Evolutionary conservation across 2,888 invertebrate species (phyloP).

Genomic region (Pandemis corylana): DNA sequence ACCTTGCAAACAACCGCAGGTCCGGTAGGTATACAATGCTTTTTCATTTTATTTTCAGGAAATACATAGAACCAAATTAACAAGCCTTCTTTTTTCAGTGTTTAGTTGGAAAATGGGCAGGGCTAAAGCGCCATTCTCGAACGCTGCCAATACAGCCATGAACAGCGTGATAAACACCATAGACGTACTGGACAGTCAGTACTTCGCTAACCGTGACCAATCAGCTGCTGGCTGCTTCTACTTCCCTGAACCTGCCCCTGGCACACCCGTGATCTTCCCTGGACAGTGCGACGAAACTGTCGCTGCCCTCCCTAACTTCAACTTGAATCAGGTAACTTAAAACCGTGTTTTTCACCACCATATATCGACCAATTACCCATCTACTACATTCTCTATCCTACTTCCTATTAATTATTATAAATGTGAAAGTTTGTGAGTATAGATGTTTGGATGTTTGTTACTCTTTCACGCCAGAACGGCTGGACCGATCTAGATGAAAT

Average conservation of each 20-base stretch:
- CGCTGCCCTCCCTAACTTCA: constrained; percentile 50
- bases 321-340: constrained; percentile 51
- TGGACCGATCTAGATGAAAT: too few species aligned
- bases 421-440: too few species aligned
- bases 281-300: constrained; percentile 59
- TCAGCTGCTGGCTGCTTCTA: constrained; percentile 60
- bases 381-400: too few species aligned
- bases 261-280: constrained; percentile 57
- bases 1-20: constrained; percentile 11
- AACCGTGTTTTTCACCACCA: too few species aligned
- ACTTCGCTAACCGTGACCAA: constrained; percentile 54
- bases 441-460: too few species aligned
- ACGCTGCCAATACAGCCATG: constrained; percentile 11
- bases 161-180: constrained; percentile 8
- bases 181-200: constrained; percentile 7
- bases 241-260: constrained; percentile 55
- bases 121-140: neutral
- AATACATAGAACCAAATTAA: neutral
- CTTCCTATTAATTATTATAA: too few species aligned
- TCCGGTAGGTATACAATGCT: neutral
- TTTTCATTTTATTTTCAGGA: neutral
- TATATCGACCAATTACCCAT: too few species aligned
- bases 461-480: too few species aligned
- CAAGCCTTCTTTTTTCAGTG: constrained; percentile 8
- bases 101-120: constrained; percentile 29